Base-by-base conservation (phyloP, 2,888 invertebrate species). In the Kryphioiulus occultus region DNA sequence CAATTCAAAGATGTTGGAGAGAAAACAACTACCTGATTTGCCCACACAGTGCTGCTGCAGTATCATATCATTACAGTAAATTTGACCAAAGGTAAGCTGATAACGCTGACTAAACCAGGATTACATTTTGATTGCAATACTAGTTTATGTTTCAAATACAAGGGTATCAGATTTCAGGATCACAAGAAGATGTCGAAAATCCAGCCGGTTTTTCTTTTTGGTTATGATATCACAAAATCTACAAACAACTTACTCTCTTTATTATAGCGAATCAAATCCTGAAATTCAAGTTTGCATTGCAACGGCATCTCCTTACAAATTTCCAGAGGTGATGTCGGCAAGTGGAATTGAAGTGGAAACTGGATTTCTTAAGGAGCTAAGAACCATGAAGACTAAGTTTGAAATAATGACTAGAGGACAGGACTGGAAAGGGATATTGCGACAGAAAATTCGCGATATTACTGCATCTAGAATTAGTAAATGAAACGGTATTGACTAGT, bases 21-120 rank as follows among this genome's bases (percentile, higher is more conserved):
- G 91, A 91, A 82, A 91, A 92, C 89, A 86, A 90, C n/a, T 92
- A 92, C 90, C 88, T 91, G 87, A 87, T 92, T 3, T 93, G 93
- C 90, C 93, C 93, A 4, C 93, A 93, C 89, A 92, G 92, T 0
- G 92, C 92, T 5, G 90, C 91, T 0, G 92, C 91, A 42, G 91
- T 91, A 17, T 90, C 91, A 22, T 92, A 91, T 47, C 32, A 84
- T 19, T 84, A 85, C 39, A 35, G 35, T 12, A 32, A 30, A 30
- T 84, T 19, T 83, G 78, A 30, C 78, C 12, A 0, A 87, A 32
- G 39, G 82, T 84, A 86, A 59, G 17, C n/a, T 53, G 53, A 53
- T n/a, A 53, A 68, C 26, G 2, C 26, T 68, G 68, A 26, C n/a
- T 22, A 26, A 26, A 68, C 5, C 9, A 22, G n/a, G 12, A 68